Conservation (phyloP, 2,797 vertebrate species). For the Phataginus tricuspis region DNA sequence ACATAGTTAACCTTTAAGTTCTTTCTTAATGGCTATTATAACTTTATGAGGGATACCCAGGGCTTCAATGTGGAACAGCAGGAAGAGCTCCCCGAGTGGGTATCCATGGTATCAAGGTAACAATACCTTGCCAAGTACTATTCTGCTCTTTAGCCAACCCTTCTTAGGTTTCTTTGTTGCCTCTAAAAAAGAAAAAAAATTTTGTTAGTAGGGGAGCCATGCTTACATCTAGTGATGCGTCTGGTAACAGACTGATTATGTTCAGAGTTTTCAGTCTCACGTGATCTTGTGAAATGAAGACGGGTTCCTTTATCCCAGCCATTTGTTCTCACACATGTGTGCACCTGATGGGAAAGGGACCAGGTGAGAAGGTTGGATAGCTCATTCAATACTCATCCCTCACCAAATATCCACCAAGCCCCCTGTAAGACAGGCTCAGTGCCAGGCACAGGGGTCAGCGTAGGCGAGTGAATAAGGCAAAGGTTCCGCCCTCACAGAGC, state of each 20-base stretch:
- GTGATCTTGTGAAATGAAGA: background rate
- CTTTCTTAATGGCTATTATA: background rate
- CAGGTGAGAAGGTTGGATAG: background rate
- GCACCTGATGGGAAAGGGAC: background rate
- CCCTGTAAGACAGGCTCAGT: background rate
- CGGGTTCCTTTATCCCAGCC: background rate
- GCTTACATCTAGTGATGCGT: background rate
- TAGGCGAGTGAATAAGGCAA: background rate
- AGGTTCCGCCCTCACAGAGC: background rate
- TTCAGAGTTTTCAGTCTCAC: background rate
- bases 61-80: background rate
- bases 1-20: background rate
- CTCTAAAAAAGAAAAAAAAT: background rate
- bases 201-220: background rate
- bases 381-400: background rate
- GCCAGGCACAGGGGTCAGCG: background rate
- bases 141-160: background rate
- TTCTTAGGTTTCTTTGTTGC: background rate
- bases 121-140: background rate
- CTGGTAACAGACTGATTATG: background rate
- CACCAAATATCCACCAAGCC: background rate
- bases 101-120: background rate
- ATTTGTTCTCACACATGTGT: background rate
- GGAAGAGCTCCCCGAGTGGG: background rate
- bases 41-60: background rate